Percentiles rank a stretch among this genome's conserved stretches.
phyloP scores from a whole-genome alignment of 2,888 invertebrate species.

The Hololepta plana region DNA sequence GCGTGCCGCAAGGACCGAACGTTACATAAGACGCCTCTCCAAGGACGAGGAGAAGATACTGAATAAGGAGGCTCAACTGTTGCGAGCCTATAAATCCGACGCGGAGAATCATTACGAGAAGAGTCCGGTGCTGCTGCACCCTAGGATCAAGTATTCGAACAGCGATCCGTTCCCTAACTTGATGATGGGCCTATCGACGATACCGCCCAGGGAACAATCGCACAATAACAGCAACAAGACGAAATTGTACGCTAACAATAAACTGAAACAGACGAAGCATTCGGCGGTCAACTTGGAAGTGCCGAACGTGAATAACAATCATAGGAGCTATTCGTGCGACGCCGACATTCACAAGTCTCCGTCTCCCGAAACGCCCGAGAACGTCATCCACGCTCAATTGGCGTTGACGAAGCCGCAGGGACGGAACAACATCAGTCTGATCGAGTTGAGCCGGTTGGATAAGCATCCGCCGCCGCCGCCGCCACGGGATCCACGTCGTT shows the following conservation, averaged over 20 bases:
- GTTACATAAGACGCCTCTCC: constrained; percentile 58
- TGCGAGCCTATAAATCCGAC: constrained; percentile 20
- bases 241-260: too few relatives aligned
- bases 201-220: constrained; percentile 21
- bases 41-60: constrained; percentile 45
- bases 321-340: constrained; percentile 23
- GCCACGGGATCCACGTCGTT: constrained; percentile 54
- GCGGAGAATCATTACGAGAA: constrained; percentile 16
- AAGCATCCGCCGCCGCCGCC: constrained; percentile 54
- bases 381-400: constrained; percentile 19
- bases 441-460: constrained; percentile 12
- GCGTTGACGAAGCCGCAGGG: constrained; percentile 18
- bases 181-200: constrained; percentile 25
- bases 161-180: too few relatives aligned
- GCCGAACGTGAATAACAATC: too few relatives aligned
- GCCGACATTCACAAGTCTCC: constrained; percentile 22
- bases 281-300: too few relatives aligned
- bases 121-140: too few relatives aligned
- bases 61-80: constrained; percentile 30
- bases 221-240: too few relatives aligned
- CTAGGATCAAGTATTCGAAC: too few relatives aligned
- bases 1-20: constrained; percentile 59
- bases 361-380: constrained; percentile 13
- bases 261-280: too few relatives aligned
- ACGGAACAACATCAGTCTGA: constrained; percentile 18